Conservation (phyloP, 2,888 invertebrate species). For the Mactromeris polynyma region DNA sequence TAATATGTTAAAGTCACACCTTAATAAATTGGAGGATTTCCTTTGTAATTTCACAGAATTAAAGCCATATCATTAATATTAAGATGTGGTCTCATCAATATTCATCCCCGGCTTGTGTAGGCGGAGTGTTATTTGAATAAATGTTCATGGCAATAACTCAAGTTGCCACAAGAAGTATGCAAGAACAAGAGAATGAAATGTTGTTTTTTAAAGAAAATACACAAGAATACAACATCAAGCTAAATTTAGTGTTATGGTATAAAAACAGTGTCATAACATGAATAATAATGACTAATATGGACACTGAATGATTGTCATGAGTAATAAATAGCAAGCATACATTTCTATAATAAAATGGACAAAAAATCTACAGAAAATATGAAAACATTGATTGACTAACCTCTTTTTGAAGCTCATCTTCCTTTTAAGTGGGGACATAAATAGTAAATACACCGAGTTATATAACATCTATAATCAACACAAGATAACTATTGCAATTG, state of each 20-base stretch:
- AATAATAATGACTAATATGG: neutral
- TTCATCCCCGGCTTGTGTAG: too few species aligned
- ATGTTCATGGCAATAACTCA: too few species aligned
- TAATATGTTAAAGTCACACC: too few species aligned
- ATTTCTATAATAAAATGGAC: neutral
- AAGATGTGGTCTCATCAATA: too few species aligned
- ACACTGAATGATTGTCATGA: neutral
- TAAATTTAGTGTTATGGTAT: too few species aligned
- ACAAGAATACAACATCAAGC: too few species aligned
- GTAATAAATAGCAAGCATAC: conserved; percentile 4
- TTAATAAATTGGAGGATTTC: too few species aligned
- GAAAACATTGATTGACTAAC: neutral
- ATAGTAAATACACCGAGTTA: neutral
- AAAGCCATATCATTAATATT: neutral
- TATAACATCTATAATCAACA: neutral
- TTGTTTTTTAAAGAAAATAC: too few species aligned
- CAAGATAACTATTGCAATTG: neutral
- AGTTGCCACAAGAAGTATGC: too few species aligned
- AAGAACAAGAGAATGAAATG: too few species aligned
- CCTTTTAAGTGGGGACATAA: conserved; percentile 5
- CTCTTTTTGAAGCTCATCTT: conserved; percentile 19
- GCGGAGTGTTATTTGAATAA: too few species aligned
- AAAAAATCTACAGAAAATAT: neutral
- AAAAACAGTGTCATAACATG: neutral
- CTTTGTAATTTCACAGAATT: neutral